These are phyloP conservation scores for Cryptomyrus ogoouensis DNA, from an alignment of 2,113 vertebrate genomes.

Conservation along the genomic window DNA sequence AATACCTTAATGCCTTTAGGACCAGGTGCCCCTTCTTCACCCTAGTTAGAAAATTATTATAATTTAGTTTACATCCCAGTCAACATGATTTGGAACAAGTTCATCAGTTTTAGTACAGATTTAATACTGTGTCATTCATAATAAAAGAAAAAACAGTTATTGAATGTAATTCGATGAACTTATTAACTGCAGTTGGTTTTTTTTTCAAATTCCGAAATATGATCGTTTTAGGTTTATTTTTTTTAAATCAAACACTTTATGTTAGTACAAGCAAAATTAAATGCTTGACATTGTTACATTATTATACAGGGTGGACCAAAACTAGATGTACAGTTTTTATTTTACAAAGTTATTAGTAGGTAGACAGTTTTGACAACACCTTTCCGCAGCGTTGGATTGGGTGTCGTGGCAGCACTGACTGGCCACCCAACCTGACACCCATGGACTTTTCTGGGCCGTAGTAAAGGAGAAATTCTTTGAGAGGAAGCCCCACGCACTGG, in stretches of 20 bases:
- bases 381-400: too few species aligned
- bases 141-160: not conserved
- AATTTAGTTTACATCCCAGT: not conserved
- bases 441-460: too few species aligned
- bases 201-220: not conserved
- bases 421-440: too few species aligned
- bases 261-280: not conserved
- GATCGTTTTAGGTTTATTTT: not conserved
- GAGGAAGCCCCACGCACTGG: too few species aligned
- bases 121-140: not conserved
- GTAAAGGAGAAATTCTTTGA: too few species aligned
- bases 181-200: not conserved
- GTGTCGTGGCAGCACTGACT: too few species aligned
- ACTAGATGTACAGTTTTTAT: too few species aligned
- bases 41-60: slow-evolving; percentile 40
- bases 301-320: not conserved
- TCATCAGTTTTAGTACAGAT: not conserved
- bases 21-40: slow-evolving; percentile 50
- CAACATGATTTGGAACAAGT: not conserved
- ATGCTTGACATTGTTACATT: not conserved
- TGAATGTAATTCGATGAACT: not conserved
- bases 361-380: too few species aligned
- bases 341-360: too few species aligned
- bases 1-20: slow-evolving; percentile 54
- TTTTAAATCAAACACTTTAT: not conserved